Evolutionary conservation across 2,888 invertebrate genomes (phyloP), one percentile per base, ranked within the genome.

Genomic region (Theristus sp.): DNA sequence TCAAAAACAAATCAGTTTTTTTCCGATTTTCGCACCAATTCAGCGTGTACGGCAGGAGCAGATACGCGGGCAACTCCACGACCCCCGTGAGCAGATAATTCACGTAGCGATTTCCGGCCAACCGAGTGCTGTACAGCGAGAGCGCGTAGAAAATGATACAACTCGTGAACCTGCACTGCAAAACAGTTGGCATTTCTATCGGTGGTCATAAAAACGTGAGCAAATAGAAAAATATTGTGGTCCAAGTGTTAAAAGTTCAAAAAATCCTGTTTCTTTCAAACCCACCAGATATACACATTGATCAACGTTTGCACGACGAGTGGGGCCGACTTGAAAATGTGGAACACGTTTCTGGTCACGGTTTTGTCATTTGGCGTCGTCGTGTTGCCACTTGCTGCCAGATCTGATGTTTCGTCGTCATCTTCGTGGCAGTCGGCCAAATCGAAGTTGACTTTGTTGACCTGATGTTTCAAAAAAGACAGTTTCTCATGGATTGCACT

Each of bases 61-160:
- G 6, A 58, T 68, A 68, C 1, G 68, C 68, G 0, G 70, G 70
- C 24, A 67, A 60, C 60, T 70, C 70, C 29, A 70, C 65, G n/a
- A 70, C 59, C 27, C 68, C 67, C 62, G 66, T 64, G 2, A 68
- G 61, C 20, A 66, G 54, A 58, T 68, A 70, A 60, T 70, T 70
- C 27, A 68, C 57, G 58, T 69, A 70, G 13, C 64, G 61, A 59
- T 70, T 67, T 13, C 70, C 70, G 28, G 66, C 67, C 17, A 70
- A 60, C 27, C 68, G 62, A 13, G 66, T 68, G 26, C 66, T 66
- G 62, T 67, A 70, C 31, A 70, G 62, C 10, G 68, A 66, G 47
- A 71, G 61, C 2, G 69, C 71, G 61, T 69, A 71, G 62, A 70
- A 71, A 60, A 69, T 67, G 60, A 70, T 67, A 10, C 63, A 65